Evolutionary conservation across 2,113 vertebrate species (phyloP).

Genomic region (Tor tambroides): DNA sequence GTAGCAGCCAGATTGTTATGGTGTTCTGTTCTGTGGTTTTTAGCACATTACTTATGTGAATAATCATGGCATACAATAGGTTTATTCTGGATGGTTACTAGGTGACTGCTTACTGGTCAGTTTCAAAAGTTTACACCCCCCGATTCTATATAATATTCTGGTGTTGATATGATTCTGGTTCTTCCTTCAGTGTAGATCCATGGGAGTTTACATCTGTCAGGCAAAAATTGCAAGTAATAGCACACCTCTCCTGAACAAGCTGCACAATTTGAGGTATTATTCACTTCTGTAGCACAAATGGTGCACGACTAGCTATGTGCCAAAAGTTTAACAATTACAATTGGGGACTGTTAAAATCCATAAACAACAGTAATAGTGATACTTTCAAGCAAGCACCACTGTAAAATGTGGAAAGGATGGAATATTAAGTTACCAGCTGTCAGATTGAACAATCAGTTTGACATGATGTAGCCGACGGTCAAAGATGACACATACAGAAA

Average conservation of each 20-base stretch:
- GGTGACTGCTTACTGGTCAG: not conserved
- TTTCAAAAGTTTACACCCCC: not conserved
- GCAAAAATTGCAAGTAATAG: not conserved
- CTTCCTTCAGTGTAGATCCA: not conserved
- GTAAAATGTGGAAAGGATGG: not conserved
- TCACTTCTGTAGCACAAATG: not conserved
- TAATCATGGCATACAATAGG: not conserved
- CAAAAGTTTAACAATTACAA: not conserved
- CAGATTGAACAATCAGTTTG: constrained; percentile 11
- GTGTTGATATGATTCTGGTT: not conserved
- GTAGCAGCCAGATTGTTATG: not conserved
- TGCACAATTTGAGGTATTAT: not conserved
- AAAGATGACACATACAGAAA: constrained; percentile 8
- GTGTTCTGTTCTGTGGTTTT: not conserved
- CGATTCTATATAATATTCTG: not conserved
- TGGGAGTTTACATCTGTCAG: not conserved
- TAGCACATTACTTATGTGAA: not conserved
- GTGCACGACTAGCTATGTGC: not conserved
- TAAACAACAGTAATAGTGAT: not conserved
- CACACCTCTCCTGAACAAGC: not conserved
- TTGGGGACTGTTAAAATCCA: not conserved
- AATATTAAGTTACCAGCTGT: not conserved
- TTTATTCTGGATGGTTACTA: not conserved
- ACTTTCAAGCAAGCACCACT: not conserved
- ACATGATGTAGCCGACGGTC: not conserved